Conservation (phyloP, 2,113 vertebrate genomes). For the Sapayoa aenigma region DNA sequence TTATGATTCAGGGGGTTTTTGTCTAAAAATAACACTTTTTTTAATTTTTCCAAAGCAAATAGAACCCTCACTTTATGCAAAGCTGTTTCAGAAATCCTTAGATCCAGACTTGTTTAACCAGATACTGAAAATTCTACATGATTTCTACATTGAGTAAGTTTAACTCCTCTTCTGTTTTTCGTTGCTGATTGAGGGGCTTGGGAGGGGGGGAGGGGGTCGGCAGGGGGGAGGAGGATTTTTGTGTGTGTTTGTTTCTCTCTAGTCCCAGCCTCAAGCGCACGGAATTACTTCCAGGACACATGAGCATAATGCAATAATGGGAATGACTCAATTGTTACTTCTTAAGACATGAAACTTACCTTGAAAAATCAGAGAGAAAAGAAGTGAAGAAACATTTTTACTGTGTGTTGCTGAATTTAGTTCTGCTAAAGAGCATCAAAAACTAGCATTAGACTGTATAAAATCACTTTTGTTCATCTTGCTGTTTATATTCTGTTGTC, state of each 20-base stretch:
- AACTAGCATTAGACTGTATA: neutral
- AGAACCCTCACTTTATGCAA: slow-evolving; percentile 78
- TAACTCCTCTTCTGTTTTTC: neutral
- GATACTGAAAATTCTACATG: slow-evolving; percentile 84
- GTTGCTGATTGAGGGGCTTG: neutral
- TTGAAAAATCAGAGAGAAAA: neutral
- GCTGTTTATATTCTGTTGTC: neutral
- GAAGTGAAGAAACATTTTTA: neutral
- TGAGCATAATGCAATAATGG: neutral
- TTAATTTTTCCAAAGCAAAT: slow-evolving; percentile 82
- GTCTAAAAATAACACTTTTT: neutral
- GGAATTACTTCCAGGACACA: neutral
- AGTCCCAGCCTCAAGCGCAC: rapidly evolving
- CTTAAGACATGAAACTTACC: neutral
- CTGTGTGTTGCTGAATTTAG: neutral
- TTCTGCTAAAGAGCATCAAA: neutral
- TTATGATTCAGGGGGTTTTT: neutral
- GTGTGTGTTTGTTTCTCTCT: neutral
- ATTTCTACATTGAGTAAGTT: slow-evolving; percentile 88
- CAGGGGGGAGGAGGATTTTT: neutral
- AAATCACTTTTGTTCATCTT: neutral
- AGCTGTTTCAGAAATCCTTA: slow-evolving; percentile 89
- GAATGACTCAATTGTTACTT: neutral
- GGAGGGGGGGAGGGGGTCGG: rapidly evolving
- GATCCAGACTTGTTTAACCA: slow-evolving; percentile 89